Percentiles rank a stretch among this genome's conserved stretches.
phyloP scores from a whole-genome alignment of 2,113 vertebrate genomes.

The Ceuthmochares aereus region DNA sequence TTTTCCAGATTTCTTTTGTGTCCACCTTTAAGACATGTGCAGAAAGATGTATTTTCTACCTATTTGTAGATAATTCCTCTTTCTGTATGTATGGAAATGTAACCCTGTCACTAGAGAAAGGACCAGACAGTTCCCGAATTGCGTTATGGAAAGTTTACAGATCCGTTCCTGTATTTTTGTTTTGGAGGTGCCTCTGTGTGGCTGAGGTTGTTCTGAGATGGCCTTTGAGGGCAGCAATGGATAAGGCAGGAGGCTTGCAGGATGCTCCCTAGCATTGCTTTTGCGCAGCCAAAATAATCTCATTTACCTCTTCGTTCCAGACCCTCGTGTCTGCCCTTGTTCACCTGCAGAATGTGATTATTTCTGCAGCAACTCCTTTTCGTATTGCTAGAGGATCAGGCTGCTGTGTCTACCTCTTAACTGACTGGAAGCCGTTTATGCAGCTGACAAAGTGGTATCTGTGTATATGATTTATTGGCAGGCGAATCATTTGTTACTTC shows the following conservation, averaged over 20 bases:
- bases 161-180: too few relatives aligned
- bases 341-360: neutral
- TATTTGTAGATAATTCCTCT: neutral
- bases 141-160: neutral
- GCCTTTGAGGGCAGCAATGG: neutral
- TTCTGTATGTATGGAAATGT: neutral
- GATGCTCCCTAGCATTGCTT: fast-evolving
- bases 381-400: neutral
- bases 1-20: neutral
- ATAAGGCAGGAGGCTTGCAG: neutral
- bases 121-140: neutral
- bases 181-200: neutral
- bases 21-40: neutral
- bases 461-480: neutral
- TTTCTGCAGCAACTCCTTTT: neutral
- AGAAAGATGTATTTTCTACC: neutral
- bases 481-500: neutral
- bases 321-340: neutral
- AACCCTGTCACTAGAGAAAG: neutral
- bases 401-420: neutral
- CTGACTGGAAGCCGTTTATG: neutral
- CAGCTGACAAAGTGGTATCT: neutral
- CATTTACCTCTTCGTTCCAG: fast-evolving
- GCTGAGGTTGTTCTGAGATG: neutral
- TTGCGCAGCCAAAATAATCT: neutral